Evolutionary conservation across 2,113 vertebrate species (phyloP).

Genomic region (Penelope pileata): DNA sequence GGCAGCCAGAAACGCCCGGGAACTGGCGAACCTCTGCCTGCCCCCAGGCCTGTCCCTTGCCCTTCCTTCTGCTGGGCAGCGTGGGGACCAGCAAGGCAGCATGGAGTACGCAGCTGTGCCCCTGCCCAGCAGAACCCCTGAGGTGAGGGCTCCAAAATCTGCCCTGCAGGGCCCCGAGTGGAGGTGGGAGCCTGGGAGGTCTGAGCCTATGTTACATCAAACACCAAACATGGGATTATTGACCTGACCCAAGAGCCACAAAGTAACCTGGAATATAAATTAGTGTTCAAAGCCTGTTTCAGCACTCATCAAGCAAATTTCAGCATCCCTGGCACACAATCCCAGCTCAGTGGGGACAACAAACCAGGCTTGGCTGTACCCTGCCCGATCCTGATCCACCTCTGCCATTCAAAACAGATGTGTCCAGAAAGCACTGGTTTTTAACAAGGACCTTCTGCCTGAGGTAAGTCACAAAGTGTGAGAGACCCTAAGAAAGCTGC

Average conservation of each 20-base stretch:
- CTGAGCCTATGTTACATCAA: background rate
- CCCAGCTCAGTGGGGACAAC: background rate
- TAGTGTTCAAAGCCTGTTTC: background rate
- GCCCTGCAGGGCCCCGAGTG: accelerated
- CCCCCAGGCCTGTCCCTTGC: background rate
- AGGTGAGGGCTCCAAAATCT: background rate
- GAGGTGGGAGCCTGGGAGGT: background rate
- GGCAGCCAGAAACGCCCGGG: background rate
- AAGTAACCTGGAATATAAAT: background rate
- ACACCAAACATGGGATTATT: background rate
- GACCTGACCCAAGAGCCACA: background rate
- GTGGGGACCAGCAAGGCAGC: background rate
- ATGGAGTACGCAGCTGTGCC: background rate
- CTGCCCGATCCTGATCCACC: background rate
- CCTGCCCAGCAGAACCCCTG: background rate
- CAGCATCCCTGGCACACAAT: background rate
- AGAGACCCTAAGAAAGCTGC: background rate
- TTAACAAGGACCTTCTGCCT: background rate
- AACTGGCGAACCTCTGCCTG: background rate
- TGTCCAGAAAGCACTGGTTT: background rate
- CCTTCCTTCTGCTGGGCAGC: background rate
- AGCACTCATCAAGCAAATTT: background rate
- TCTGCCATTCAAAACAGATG: background rate
- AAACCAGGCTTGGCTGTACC: background rate
- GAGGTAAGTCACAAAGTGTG: background rate